Conservation (phyloP, 2,113 vertebrate genomes). For the Xyrauchen texanus region DNA sequence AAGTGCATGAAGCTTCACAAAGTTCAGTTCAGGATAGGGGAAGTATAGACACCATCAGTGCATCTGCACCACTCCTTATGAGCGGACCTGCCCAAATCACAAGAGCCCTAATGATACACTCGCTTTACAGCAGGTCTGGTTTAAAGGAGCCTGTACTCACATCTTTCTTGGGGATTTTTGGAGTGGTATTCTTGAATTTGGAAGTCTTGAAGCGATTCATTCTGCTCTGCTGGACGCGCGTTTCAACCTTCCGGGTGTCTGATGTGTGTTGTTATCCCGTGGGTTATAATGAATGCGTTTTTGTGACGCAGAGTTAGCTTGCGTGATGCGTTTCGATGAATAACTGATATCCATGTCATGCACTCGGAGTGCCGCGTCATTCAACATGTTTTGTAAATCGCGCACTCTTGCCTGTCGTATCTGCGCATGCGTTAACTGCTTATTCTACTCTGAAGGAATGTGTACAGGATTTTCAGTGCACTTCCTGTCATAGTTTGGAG, state of each 20-base stretch:
- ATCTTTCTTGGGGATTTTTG: slow-evolving; percentile 82
- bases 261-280: slow-evolving; percentile 39
- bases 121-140: not conserved
- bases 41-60: slow-evolving; percentile 61
- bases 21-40: slow-evolving; percentile 58
- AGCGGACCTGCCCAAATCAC: slow-evolving; percentile 13
- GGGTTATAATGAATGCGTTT: slow-evolving; percentile 11
- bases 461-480: no score
- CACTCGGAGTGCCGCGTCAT: no score
- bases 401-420: no score
- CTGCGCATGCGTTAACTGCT: not conserved
- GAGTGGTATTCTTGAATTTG: slow-evolving; percentile 89
- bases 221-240: slow-evolving; percentile 62
- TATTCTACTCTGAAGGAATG: no score
- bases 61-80: slow-evolving; percentile 51
- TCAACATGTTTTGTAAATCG: no score
- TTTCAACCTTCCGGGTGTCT: slow-evolving; percentile 76
- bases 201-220: slow-evolving; percentile 94
- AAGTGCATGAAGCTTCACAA: not conserved
- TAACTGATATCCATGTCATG: no score
- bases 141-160: slow-evolving; percentile 70
- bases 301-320: slow-evolving; percentile 41
- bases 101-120: not conserved
- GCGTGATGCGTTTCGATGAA: not conserved
- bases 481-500: no score